These are phyloP conservation scores for Dasyornis broadbenti DNA, from an alignment of 2,113 vertebrate genomes.

Conservation along the genomic window DNA sequence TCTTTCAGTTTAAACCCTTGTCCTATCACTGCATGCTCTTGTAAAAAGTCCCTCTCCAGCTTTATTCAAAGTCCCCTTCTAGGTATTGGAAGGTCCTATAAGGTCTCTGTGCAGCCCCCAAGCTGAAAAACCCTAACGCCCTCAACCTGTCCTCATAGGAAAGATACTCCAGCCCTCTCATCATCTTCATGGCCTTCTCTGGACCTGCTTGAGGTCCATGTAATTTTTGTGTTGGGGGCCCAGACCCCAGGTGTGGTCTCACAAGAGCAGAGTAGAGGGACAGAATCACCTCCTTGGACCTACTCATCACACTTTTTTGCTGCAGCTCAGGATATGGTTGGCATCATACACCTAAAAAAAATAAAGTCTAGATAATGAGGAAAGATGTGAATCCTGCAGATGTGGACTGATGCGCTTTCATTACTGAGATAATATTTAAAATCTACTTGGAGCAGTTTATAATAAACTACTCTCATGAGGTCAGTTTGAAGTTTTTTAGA, in stretches of 20 bases:
- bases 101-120: background rate
- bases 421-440: background rate
- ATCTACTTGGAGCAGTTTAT: background rate
- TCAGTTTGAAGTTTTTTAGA: background rate
- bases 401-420: background rate
- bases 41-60: background rate
- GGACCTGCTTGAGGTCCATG: background rate
- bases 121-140: background rate
- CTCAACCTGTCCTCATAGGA: background rate
- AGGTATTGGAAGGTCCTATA: background rate
- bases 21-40: background rate
- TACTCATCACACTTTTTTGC: background rate
- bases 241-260: background rate
- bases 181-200: background rate
- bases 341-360: background rate
- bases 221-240: background rate
- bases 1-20: background rate
- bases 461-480: background rate
- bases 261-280: background rate
- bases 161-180: background rate
- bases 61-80: background rate
- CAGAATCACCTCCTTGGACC: background rate
- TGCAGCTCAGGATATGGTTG: background rate
- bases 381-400: background rate
- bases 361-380: background rate